Evolutionary conservation across 2,113 vertebrate species (phyloP).

Genomic region (Halichoeres trimaculatus): DNA sequence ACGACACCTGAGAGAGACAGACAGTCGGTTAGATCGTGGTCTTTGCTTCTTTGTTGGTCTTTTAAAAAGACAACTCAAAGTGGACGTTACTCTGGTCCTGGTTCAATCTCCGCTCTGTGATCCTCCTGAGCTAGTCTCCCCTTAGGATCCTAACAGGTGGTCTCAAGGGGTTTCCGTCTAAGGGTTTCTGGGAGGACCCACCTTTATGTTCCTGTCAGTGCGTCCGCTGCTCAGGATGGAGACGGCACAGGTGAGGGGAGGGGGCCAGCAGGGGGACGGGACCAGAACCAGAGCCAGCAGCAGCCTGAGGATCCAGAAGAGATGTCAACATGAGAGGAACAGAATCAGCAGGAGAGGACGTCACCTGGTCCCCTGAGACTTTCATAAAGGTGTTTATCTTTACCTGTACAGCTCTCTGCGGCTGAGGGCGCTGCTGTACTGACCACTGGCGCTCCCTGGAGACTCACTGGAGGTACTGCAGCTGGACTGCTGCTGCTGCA

Average conservation of each 20-base stretch:
- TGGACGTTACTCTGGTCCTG: too few species aligned
- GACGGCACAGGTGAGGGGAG: constrained; percentile 88
- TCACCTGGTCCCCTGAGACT: too few species aligned
- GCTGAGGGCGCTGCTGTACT: constrained; percentile 83
- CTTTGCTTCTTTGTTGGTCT: too few species aligned
- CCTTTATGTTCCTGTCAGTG: constrained; percentile 84
- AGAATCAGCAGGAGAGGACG: too few species aligned
- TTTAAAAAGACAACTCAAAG: too few species aligned
- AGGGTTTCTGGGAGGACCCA: constrained; percentile 37
- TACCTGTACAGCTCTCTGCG: constrained; percentile 86
- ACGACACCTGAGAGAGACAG: constrained; percentile 83
- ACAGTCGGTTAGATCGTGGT: not conserved
- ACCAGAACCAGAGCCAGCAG: constrained; percentile 87
- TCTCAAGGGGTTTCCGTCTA: not conserved
- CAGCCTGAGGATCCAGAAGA: constrained; percentile 61
- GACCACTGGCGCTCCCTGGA: constrained; percentile 71
- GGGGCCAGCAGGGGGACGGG: constrained; percentile 85
- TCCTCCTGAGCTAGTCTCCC: too few species aligned
- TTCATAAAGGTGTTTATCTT: not conserved
- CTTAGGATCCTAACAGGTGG: too few species aligned
- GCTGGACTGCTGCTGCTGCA: constrained; percentile 85
- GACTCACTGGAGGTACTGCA: constrained; percentile 61
- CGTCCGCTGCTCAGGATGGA: constrained; percentile 86
- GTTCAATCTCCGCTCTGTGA: too few species aligned
- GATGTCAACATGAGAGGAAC: too few species aligned